These are phyloP conservation scores for Theocolax elegans DNA, from an alignment of 1,140 invertebrate species.

Conservation along the genomic window DNA sequence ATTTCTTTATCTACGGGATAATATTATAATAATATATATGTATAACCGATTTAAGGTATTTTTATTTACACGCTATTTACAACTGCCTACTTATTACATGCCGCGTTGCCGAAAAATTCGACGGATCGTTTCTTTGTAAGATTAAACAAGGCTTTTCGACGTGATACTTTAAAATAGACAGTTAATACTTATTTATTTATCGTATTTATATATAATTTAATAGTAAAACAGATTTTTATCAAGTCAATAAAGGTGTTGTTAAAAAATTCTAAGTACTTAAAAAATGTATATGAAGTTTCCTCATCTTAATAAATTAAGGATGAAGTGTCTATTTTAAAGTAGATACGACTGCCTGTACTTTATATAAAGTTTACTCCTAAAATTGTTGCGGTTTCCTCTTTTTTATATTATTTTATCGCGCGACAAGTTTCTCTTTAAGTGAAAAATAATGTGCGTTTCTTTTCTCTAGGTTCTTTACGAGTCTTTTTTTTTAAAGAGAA, in stretches of 20 bases:
- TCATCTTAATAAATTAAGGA: too few relatives aligned
- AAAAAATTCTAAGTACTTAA: too few relatives aligned
- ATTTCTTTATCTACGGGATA: neutral
- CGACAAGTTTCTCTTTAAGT: slow-evolving; percentile 38
- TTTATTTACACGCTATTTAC: slow-evolving; percentile 55
- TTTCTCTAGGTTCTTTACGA: slow-evolving; percentile 16
- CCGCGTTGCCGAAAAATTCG: neutral
- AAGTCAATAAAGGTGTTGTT: too few relatives aligned
- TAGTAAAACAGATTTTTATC: neutral
- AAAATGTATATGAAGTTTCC: too few relatives aligned
- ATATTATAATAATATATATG: too few relatives aligned
- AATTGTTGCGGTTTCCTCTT: neutral
- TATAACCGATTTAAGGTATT: slow-evolving; percentile 27
- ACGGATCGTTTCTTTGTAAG: slow-evolving; percentile 10
- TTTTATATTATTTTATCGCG: neutral
- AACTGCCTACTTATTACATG: slow-evolving; percentile 28
- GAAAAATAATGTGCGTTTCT: slow-evolving; percentile 52
- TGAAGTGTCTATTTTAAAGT: slow-evolving; percentile 7
- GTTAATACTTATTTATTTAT: too few relatives aligned
- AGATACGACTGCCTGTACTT: neutral
- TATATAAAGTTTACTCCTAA: neutral
- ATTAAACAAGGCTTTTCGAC: neutral
- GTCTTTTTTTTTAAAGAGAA: neutral
- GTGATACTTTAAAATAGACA: slow-evolving; percentile 1
- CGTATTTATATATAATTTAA: neutral